Evolutionary conservation across 1,140 invertebrate genomes (phyloP).

Genomic region (Meloidogyne floridensis): DNA sequence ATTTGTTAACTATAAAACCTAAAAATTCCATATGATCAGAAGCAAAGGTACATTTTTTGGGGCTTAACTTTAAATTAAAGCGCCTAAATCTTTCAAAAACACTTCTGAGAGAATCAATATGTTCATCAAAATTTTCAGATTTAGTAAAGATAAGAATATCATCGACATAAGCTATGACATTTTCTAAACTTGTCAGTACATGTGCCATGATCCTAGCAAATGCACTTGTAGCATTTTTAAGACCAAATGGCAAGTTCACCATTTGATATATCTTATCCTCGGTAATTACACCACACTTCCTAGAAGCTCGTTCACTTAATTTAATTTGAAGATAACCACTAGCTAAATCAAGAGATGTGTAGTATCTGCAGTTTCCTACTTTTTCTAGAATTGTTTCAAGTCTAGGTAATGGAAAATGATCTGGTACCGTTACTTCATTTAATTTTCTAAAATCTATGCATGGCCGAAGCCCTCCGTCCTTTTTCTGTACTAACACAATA

Average conservation of each 20-base stretch:
- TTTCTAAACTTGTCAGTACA: background rate
- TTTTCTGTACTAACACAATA: conserved; percentile 16
- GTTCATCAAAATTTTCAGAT: background rate
- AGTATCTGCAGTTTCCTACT: conserved; percentile 5
- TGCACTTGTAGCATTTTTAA: conserved; percentile 1
- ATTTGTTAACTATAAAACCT: background rate
- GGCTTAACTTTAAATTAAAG: conserved; percentile 12
- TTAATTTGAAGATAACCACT: conserved; percentile 16
- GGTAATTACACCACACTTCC: conserved; percentile 11
- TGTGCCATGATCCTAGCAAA: background rate
- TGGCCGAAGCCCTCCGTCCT: conserved; percentile 44
- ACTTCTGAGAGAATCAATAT: background rate
- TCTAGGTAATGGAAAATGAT: conserved; percentile 69
- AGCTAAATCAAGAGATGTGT: conserved; percentile 11
- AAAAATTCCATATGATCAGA: background rate
- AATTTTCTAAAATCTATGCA: conserved; percentile 69
- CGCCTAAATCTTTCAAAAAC: conserved; percentile 6
- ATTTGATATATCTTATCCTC: conserved; percentile 9
- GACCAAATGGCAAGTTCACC: background rate
- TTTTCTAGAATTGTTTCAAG: conserved; percentile 66
- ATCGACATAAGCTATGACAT: background rate
- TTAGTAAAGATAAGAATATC: background rate
- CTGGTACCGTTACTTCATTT: conserved; percentile 66
- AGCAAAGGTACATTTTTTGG: conserved; percentile 9
- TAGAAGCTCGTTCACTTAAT: background rate